phyloP scores from a whole-genome alignment of 2,888 invertebrate genomes.

The Aproaerema taeniolella region DNA sequence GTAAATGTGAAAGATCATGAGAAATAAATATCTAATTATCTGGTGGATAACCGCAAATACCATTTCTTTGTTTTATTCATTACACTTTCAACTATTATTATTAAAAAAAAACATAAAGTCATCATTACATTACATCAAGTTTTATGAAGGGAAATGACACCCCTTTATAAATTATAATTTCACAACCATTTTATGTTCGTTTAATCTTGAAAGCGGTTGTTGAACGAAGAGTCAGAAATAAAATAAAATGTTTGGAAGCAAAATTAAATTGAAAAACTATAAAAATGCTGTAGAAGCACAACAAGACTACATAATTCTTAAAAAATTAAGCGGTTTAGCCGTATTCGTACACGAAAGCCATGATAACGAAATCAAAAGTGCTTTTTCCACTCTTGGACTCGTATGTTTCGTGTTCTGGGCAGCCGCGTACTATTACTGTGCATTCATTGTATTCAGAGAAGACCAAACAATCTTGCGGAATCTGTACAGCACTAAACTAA shows the following conservation, averaged over 20 bases:
- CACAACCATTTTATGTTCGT: too few relatives aligned
- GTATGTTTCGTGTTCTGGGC: slow-evolving; percentile 31
- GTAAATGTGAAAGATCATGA: slow-evolving; percentile 63
- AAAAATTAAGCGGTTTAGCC: slow-evolving; percentile 38
- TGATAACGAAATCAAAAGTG: too few relatives aligned
- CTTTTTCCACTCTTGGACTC: slow-evolving; percentile 36
- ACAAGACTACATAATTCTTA: too few relatives aligned
- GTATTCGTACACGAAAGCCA: too few relatives aligned
- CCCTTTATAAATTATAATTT: too few relatives aligned
- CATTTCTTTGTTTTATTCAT: slow-evolving; percentile 57
- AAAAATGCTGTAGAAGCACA: slow-evolving; percentile 39
- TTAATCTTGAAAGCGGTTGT: too few relatives aligned
- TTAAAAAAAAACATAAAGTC: too few relatives aligned
- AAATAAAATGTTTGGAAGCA: not conserved
- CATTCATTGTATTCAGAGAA: slow-evolving; percentile 31
- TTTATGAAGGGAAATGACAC: too few relatives aligned
- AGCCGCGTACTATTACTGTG: slow-evolving; percentile 36
- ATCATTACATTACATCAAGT: too few relatives aligned
- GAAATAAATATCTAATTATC: slow-evolving; percentile 67
- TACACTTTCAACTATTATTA: not conserved
- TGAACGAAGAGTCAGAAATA: too few relatives aligned
- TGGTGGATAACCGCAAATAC: slow-evolving; percentile 68
- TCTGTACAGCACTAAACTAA: slow-evolving; percentile 47
- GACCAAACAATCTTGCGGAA: slow-evolving; percentile 45
- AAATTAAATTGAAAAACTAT: slow-evolving; percentile 21